Evolutionary conservation across 2,888 invertebrate species (phyloP).

Genomic region (Aproaerema taeniolella): DNA sequence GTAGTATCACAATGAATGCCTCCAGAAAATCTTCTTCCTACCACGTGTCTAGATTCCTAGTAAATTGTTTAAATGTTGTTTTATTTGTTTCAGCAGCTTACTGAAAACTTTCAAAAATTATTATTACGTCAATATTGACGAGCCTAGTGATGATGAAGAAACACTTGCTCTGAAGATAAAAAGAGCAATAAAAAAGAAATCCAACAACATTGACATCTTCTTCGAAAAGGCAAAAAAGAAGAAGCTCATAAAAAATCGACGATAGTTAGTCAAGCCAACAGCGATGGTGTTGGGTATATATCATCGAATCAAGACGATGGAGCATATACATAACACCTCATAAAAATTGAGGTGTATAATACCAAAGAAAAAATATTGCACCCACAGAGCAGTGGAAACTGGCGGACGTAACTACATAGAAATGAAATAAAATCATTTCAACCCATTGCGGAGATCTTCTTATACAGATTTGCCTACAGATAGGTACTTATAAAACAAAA

Average conservation of each 20-base stretch:
- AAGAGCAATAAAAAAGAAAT: too few species aligned
- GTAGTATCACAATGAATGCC: constrained; percentile 7
- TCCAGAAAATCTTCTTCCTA: constrained; percentile 2
- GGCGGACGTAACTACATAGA: constrained; percentile 62
- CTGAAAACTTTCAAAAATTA: background rate
- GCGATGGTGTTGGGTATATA: background rate
- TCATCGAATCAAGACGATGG: background rate
- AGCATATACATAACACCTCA: background rate
- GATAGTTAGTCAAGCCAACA: background rate
- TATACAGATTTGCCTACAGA: constrained; percentile 17
- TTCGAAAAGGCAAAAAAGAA: background rate
- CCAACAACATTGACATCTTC: too few species aligned
- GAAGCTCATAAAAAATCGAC: background rate
- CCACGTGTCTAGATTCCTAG: too few species aligned
- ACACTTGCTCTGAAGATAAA: background rate
- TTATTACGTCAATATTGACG: background rate
- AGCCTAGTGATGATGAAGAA: background rate
- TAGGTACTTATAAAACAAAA: constrained; percentile 21
- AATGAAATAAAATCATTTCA: constrained; percentile 25
- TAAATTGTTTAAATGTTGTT: too few species aligned
- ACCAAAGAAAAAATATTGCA: too few species aligned
- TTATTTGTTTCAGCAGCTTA: too few species aligned
- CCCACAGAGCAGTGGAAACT: background rate
- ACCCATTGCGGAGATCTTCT: constrained; percentile 20
- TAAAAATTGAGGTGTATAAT: background rate